Evolutionary conservation across 2,113 vertebrate species (phyloP), one percentile per base, ranked within the genome.

Genomic region (Gnathonemus longibarbis): DNA sequence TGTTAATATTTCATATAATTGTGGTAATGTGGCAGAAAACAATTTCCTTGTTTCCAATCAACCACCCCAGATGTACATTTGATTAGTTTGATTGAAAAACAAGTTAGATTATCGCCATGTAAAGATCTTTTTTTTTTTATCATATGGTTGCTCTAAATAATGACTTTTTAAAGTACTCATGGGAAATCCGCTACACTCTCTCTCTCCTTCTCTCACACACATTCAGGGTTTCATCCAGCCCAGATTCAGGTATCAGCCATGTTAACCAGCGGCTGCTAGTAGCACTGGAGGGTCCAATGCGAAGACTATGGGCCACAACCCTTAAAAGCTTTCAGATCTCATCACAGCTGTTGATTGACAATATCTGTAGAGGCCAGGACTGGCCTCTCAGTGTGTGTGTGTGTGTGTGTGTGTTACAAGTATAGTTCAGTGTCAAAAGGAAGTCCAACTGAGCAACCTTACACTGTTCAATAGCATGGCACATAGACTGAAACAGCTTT

Each of bases 201-300:
- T 27, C 5, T 35, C 49, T 52, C 39, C 15, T 4, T 56, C 45
- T 49, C 48, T 48, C 52, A 56, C 52, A 56, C 17, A 56, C 19
- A 56, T 1, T 66, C 86, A 88, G 49, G 39, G 8, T 35, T 48
- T 48, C 39, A 88, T 92, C 94, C 91, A 90, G 91, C 92, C 93
- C 91, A 92, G 83, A 91, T 93, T 93, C 93, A 8, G 21, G 94
- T 94, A 94, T 83, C 91, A 91, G 93, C 95, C 48, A 31, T 53
- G 94, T 96, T 95, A 95, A 94, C 91, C 91, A 91, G 92, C 89
- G 89, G 93, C 93, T 93, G 93, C 93, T 93, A 93, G 94, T 93
- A 95, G 95, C 92, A 93, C 92, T 91, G 92, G 92, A 92, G 91
- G 92, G 80, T 15, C 70, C 70, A 46, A 4, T 13, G 42, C 1